Evolutionary conservation across 2,888 invertebrate genomes (phyloP), one percentile per base, ranked within the genome.

Genomic region (Drosophila greeni): DNA sequence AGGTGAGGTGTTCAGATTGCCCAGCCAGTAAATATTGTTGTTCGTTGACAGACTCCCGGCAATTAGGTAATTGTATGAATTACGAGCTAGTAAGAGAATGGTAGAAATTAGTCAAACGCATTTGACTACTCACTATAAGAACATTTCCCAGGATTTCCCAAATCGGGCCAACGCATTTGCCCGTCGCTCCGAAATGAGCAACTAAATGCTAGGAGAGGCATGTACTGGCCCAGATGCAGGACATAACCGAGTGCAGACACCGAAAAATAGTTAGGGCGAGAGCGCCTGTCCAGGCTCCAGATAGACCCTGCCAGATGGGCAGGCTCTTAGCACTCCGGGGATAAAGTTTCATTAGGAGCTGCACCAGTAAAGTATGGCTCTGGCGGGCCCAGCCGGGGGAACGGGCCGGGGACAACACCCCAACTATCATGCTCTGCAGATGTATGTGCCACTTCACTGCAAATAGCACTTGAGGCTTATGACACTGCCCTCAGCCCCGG

Each of bases 321-420:
- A 75, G 74, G 83, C 84, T 81, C 71, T 79, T 73, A 79, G 74
- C 81, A 84, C 84, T 80, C 80, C 69, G 66, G 85, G 85, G 78
- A 82, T 83, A 85, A 83, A 85, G 81, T 85, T 84, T 84, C 84
- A 84, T 84, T 84, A 85, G 81, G 75, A 84, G 42, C 18, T 34
- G 33, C 23, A 37, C 31, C 43, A 67, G 67, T 43, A 67, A 60
- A 49, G 60, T 39, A 59, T 23, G 48, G 48, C 40, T 47, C 36
- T 51, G 48, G 36, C 33, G 33, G 31, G 26, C 8, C 20, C 8
- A 24, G 23, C n/a, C 34, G 18, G 31, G 29, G 48, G 36, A 29
- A 23, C 29, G 24, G 40, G 31, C 24, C 11, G 54, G 14, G 18
- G 9, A 31, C 43, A 65, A 57, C 62, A 68, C 64, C 62, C 64